Evolutionary conservation across 2,888 invertebrate species (phyloP).

Genomic region (Tipula lateralis): DNA sequence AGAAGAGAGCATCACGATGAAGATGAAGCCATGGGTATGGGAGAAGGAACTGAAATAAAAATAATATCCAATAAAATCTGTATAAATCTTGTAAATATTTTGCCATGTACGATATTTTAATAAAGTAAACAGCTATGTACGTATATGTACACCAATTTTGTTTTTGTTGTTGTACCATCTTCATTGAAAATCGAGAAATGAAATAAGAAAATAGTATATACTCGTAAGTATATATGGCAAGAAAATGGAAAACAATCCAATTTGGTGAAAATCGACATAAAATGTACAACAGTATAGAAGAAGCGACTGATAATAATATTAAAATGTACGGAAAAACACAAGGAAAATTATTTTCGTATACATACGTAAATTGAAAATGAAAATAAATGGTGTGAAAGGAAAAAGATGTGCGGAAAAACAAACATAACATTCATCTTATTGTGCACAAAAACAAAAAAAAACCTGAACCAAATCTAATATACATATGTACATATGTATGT

Average conservation of each 20-base stretch:
- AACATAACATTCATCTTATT: conserved; percentile 7
- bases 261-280: conserved; percentile 24
- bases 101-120: conserved; percentile 5
- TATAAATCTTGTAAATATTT: conserved; percentile 24
- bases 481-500: neutral
- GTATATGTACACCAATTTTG: neutral
- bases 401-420: conserved; percentile 20
- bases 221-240: too few species aligned
- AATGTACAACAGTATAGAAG: neutral
- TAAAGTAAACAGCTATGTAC: neutral
- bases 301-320: conserved; percentile 24
- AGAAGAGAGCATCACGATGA: neutral
- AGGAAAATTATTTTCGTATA: neutral
- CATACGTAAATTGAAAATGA: conserved; percentile 5
- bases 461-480: neutral
- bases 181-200: neutral
- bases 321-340: conserved; percentile 15
- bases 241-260: conserved; percentile 24
- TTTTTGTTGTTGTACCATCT: neutral
- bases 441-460: neutral
- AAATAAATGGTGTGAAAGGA: conserved; percentile 20
- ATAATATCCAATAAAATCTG: conserved; percentile 19
- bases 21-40: neutral
- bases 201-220: too few species aligned
- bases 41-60: neutral